These are phyloP conservation scores for Disparrhopalites patrizii DNA, from an alignment of 2,888 invertebrate genomes.

Conservation along the genomic window DNA sequence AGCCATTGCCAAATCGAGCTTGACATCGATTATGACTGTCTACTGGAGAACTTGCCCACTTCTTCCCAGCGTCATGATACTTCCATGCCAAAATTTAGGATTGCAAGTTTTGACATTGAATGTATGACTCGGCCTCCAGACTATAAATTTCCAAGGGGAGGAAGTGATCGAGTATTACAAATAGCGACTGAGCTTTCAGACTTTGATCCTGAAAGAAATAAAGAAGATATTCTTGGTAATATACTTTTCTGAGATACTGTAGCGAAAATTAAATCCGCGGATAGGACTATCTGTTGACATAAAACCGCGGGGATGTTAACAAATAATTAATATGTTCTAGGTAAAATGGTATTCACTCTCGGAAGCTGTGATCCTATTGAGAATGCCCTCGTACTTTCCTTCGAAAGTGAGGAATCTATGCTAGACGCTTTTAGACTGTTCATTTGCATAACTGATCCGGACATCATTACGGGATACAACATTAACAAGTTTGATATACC, in stretches of 20 bases:
- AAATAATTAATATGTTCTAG: too few relatives aligned
- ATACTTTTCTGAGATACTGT: too few relatives aligned
- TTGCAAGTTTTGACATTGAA: conserved; percentile 44
- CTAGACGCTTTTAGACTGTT: conserved; percentile 35
- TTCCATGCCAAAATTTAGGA: conserved; percentile 31
- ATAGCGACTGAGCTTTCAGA: conserved; percentile 31
- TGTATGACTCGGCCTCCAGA: conserved; percentile 19
- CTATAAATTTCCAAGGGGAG: conserved; percentile 15
- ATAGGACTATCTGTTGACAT: background rate
- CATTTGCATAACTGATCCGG: conserved; percentile 36
- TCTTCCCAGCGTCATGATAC: background rate
- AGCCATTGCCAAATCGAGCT: conserved; percentile 38
- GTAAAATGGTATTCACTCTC: conserved; percentile 33
- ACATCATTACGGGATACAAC: conserved; percentile 42
- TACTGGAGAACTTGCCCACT: too few relatives aligned
- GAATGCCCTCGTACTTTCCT: conserved; percentile 31
- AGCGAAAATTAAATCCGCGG: background rate
- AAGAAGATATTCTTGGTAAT: background rate
- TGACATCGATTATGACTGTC: conserved; percentile 30
- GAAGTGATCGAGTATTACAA: conserved; percentile 35
- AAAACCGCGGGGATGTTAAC: background rate
- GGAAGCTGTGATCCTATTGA: conserved; percentile 31
- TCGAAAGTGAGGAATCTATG: conserved; percentile 27
- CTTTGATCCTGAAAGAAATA: conserved; percentile 9
- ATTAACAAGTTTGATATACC: conserved; percentile 42